Evolutionary conservation across 2,797 vertebrate genomes (phyloP).

Genomic region (Platalea minor): DNA sequence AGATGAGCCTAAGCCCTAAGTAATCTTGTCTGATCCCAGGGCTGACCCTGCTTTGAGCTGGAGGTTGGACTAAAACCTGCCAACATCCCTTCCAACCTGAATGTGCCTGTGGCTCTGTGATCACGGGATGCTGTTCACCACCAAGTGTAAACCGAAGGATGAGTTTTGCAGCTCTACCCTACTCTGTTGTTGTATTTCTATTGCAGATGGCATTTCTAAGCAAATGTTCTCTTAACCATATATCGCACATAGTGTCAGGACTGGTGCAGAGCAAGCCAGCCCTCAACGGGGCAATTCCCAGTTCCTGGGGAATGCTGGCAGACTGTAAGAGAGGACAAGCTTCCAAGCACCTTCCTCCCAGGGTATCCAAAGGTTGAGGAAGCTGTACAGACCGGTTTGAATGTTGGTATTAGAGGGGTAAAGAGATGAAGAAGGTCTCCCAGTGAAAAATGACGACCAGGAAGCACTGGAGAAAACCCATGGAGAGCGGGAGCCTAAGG

Average conservation of each 20-base stretch:
- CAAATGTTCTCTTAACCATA: neutral
- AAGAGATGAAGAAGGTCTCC: neutral
- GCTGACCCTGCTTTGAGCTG: neutral
- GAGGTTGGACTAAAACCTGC: neutral
- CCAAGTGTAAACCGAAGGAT: neutral
- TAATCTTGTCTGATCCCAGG: neutral
- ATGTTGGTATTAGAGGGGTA: neutral
- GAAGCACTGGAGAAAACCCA: neutral
- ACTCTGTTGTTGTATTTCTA: neutral
- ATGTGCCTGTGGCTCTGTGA: rapidly evolving
- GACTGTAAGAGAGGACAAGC: neutral
- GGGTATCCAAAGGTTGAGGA: neutral
- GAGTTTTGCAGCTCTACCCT: neutral
- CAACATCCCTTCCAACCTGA: neutral
- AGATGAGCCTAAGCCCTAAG: neutral
- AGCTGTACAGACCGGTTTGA: neutral
- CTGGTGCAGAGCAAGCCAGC: neutral
- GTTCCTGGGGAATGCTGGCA: neutral
- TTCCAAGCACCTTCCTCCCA: neutral
- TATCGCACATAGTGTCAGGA: neutral
- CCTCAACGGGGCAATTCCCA: neutral
- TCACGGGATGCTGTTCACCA: neutral
- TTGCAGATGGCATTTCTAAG: neutral
- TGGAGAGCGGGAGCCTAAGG: neutral
- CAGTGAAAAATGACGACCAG: neutral